These are phyloP conservation scores for Lota lota DNA, from an alignment of 2,113 vertebrate genomes.

Conservation along the genomic window DNA sequence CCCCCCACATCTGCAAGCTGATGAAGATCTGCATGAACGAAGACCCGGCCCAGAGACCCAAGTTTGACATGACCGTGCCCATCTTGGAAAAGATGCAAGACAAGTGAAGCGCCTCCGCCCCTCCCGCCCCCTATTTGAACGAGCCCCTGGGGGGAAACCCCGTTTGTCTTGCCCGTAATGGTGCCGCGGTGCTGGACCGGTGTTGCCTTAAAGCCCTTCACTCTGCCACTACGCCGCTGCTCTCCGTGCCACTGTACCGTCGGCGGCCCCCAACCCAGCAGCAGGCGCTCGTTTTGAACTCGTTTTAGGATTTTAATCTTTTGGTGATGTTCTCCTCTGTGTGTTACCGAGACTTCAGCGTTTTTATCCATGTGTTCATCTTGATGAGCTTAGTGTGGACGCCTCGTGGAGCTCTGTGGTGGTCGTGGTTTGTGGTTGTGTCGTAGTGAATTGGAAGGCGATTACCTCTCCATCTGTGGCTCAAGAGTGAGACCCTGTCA, in stretches of 20 bases:
- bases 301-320: slow-evolving; percentile 29
- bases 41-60: slow-evolving; percentile 92
- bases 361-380: no score
- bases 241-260: slow-evolving; percentile 57
- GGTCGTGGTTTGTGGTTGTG: no score
- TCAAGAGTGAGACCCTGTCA: slow-evolving; percentile 18
- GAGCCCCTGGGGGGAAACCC: slow-evolving; percentile 26
- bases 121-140: not conserved
- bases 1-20: slow-evolving; percentile 92
- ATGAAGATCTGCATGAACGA: slow-evolving; percentile 99
- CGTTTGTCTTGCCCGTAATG: slow-evolving; percentile 30
- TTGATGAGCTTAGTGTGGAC: no score
- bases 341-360: no score
- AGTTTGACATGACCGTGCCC: slow-evolving; percentile 96
- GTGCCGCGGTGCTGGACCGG: slow-evolving; percentile 65
- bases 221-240: slow-evolving; percentile 39
- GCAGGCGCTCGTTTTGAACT: slow-evolving; percentile 33
- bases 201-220: slow-evolving; percentile 68
- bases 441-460: no score
- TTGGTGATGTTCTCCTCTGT: slow-evolving; percentile 16
- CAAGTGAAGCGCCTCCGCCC: slow-evolving; percentile 70
- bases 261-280: slow-evolving; percentile 38
- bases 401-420: no score
- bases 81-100: slow-evolving; percentile 98
- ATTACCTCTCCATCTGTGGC: no score